Evolutionary conservation across 2,113 vertebrate species (phyloP).

Genomic region (Siniperca knerii): DNA sequence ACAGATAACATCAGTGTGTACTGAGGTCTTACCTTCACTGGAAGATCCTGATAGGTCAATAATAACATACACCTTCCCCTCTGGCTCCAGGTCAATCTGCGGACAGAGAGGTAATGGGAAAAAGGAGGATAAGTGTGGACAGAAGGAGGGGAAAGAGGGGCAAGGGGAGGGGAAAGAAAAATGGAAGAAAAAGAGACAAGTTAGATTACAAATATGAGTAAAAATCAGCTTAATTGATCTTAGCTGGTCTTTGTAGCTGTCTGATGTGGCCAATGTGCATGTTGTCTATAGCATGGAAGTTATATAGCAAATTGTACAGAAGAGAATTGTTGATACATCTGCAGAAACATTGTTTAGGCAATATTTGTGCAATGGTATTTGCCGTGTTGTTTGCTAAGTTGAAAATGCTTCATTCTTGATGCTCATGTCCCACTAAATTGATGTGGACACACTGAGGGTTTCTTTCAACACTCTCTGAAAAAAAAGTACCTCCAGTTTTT

Average conservation of each 20-base stretch:
- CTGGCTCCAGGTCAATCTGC: constrained; percentile 77
- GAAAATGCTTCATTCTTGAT: background rate
- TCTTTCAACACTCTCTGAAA: background rate
- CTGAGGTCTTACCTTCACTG: constrained; percentile 65
- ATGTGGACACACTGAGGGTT: background rate
- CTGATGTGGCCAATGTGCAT: background rate
- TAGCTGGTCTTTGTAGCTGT: background rate
- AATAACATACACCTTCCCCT: constrained; percentile 73
- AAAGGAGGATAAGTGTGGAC: background rate
- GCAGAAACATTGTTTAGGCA: too few relatives aligned
- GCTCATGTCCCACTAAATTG: background rate
- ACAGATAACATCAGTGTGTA: background rate
- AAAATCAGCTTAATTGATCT: background rate
- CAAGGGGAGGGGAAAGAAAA: background rate
- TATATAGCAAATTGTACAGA: background rate
- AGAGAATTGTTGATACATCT: too few relatives aligned
- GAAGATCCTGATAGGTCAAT: constrained; percentile 74
- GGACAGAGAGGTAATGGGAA: background rate
- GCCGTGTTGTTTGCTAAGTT: background rate
- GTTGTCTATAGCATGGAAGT: background rate
- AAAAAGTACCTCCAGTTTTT: background rate
- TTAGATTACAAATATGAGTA: background rate
- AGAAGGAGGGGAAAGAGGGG: background rate
- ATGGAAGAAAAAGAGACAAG: background rate
- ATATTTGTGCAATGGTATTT: too few relatives aligned